Evolutionary conservation across 2,888 invertebrate species (phyloP), one percentile per base, ranked within the genome.

Genomic region (Caenorhabditis doughertyi): DNA sequence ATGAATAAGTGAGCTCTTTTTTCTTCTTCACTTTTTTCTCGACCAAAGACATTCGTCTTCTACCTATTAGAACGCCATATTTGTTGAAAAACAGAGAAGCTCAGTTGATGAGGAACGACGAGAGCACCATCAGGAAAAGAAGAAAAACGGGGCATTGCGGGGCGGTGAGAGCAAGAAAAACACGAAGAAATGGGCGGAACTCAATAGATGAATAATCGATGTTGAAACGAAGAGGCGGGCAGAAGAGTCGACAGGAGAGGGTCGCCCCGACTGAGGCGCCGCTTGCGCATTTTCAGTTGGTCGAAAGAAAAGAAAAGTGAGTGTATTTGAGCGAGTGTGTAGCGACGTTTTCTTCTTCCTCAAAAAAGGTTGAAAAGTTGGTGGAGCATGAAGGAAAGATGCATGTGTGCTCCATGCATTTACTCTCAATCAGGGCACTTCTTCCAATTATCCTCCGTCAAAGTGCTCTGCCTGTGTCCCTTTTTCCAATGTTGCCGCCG

Each of bases 191-290:
- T 79, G 72, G 79, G 80, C 73, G 80, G 73, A 73, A 80, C 80
- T 80, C 72, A 62, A 80, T 80, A 73, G 80, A 80, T 80, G 73
- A 80, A 80, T 80, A 80, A 80, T 80, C 80, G 80, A 80, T 80
- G 80, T 73, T 51, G 73, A 80, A 80, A 80, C 70, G 79, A 71
- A 64, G 71, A 71, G 71, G 79, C 77, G 77, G 77, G 77, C 64
- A 64, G 71, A 71, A 51, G 79, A 79, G 79, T 70, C 70, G 79
- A 79, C 70, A 79, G 79, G 77, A 62, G 77, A 70, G 44, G 55
- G 70, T 7, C n/a, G n/a, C n/a, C n/a, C 51, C 35, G 65, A 18
- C 53, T 16, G 70, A 55, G 42, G 55, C 56, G 74, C 56, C 53
- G 53, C 62, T 58, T 21, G 67, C 68, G 44, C 68, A 27, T 77